Conservation (phyloP, 2,888 invertebrate genomes). For the Chalcis sispes region DNA sequence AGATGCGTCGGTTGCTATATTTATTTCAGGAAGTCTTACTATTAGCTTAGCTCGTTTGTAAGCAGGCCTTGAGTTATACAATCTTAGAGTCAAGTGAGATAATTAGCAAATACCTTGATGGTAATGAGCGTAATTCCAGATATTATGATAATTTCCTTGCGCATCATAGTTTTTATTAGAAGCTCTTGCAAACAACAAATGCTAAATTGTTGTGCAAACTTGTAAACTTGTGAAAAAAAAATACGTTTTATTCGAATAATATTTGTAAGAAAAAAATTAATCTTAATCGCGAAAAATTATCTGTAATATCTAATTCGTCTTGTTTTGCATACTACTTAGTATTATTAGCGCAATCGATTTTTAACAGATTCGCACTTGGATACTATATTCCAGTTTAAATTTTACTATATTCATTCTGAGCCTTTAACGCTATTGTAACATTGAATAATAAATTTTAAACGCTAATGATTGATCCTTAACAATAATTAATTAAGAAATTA, state of each 20-base stretch:
- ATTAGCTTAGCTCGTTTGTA: conserved; percentile 66
- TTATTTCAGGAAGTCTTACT: conserved; percentile 66
- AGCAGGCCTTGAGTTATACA: conserved; percentile 70
- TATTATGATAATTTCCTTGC: conserved; percentile 64
- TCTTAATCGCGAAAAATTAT: background rate
- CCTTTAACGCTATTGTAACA: no score
- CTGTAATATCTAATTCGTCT: no score
- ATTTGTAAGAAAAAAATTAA: conserved; percentile 1
- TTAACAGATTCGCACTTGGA: no score
- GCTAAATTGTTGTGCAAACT: background rate
- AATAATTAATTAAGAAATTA: no score
- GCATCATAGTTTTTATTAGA: conserved; percentile 61
- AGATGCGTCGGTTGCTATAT: conserved; percentile 48
- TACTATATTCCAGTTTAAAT: no score
- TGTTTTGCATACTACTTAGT: no score
- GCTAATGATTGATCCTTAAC: no score
- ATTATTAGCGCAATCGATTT: no score
- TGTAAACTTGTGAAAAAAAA: background rate
- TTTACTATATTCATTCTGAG: no score
- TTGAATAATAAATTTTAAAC: no score
- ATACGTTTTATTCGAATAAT: background rate
- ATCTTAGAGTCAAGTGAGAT: conserved; percentile 69
- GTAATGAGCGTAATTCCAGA: conserved; percentile 72
- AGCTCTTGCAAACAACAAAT: conserved; percentile 61
- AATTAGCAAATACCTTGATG: conserved; percentile 72